phyloP scores from a whole-genome alignment of 2,113 vertebrate genomes.

The Melanotaenia duboulayi region DNA sequence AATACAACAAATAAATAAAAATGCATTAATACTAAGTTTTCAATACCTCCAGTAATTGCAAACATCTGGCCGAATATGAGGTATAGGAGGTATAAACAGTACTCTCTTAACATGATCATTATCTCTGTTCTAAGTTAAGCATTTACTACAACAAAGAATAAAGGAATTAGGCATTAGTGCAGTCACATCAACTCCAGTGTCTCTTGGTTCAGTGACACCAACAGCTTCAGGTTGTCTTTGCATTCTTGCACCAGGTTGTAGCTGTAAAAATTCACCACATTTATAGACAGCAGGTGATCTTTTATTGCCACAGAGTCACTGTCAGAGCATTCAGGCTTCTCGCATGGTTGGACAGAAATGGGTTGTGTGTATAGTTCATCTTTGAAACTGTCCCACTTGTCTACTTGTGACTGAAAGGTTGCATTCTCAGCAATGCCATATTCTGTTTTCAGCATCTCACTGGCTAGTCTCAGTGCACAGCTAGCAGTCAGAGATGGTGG shows the following conservation, averaged over 20 bases:
- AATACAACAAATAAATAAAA: constrained; percentile 25
- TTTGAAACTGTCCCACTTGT: constrained; percentile 5
- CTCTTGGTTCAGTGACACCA: constrained; percentile 87
- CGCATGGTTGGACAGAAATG: neutral
- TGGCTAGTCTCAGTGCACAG: constrained; percentile 85
- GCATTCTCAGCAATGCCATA: neutral
- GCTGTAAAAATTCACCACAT: neutral
- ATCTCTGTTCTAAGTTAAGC: neutral
- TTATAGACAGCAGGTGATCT: neutral
- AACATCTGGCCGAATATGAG: constrained; percentile 20
- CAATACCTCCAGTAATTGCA: constrained; percentile 25
- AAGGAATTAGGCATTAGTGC: neutral
- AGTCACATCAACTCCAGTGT: constrained; percentile 72
- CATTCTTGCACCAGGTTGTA: constrained; percentile 78
- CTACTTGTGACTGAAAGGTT: neutral
- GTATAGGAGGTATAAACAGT: neutral
- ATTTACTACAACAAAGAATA: neutral
- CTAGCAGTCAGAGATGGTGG: constrained; percentile 88
- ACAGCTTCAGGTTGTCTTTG: constrained; percentile 84
- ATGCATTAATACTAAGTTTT: neutral
- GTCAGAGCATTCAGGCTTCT: neutral
- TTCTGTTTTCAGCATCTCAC: constrained; percentile 75
- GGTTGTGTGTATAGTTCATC: neutral
- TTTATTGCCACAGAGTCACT: neutral
- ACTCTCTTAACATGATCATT: neutral